These are phyloP conservation scores for Zaprionus inermis DNA, from an alignment of 1,140 invertebrate genomes.

Conservation along the genomic window DNA sequence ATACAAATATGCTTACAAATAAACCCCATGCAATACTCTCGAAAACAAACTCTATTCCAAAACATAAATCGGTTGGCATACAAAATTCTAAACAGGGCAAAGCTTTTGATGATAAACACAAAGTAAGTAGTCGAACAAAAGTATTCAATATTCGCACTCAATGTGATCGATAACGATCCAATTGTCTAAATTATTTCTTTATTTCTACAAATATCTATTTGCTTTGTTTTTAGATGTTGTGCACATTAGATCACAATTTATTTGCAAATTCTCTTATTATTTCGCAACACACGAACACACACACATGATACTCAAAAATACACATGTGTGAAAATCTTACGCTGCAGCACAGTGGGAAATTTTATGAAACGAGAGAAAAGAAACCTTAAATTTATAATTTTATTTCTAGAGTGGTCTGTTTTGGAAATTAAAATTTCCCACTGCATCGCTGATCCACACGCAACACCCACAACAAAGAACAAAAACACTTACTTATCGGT, in stretches of 20 bases:
- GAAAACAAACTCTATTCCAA: slow-evolving; percentile 25
- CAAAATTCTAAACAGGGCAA: slow-evolving; percentile 74
- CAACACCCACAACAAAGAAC: slow-evolving; percentile 3
- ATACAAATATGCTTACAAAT: slow-evolving; percentile 35
- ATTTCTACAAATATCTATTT: slow-evolving; percentile 51
- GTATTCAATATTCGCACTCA: slow-evolving; percentile 39
- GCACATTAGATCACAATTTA: slow-evolving; percentile 31
- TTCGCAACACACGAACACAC: slow-evolving; percentile 34
- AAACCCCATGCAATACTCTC: neutral
- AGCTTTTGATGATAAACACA: slow-evolving; percentile 82
- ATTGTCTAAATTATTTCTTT: slow-evolving; percentile 54
- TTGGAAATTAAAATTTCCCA: slow-evolving; percentile 14
- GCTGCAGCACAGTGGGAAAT: slow-evolving; percentile 32
- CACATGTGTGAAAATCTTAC: neutral
- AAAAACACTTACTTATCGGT: slow-evolving; percentile 39
- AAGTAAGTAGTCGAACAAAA: slow-evolving; percentile 75
- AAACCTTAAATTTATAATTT: neutral
- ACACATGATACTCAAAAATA: slow-evolving; percentile 10
- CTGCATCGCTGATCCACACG: slow-evolving; percentile 28
- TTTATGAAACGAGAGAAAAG: neutral
- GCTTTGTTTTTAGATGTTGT: slow-evolving; percentile 50
- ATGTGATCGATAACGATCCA: slow-evolving; percentile 41
- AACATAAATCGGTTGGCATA: slow-evolving; percentile 55
- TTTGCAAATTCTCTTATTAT: slow-evolving; percentile 30
- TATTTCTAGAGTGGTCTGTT: neutral